A percentile compares a stretch with the other conserved stretches of the same genome.
Evolutionary conservation across 2,113 vertebrate genomes (phyloP).

Genomic region (Chaetodon auriga): DNA sequence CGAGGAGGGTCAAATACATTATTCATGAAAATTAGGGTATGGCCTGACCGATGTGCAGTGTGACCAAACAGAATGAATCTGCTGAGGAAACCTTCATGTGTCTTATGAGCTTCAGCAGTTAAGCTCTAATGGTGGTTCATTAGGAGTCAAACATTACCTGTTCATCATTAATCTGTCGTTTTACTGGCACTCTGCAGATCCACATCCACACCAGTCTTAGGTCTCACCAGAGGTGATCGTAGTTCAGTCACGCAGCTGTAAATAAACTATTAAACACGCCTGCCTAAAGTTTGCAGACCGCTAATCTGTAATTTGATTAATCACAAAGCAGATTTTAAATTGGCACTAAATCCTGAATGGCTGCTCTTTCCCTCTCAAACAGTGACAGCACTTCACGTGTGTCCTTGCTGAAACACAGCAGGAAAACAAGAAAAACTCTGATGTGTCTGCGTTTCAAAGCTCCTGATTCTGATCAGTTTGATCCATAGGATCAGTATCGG

Average conservation of each 20-base stretch:
- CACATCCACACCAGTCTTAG: background rate
- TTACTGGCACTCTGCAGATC: background rate
- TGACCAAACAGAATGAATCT: conserved; percentile 30
- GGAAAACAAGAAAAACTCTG: background rate
- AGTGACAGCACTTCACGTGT: background rate
- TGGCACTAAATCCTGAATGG: background rate
- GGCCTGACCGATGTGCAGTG: background rate
- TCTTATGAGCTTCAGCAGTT: conserved; percentile 17
- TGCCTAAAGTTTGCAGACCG: background rate
- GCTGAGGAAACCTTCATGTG: conserved; percentile 23
- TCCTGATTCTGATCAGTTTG: conserved; percentile 2
- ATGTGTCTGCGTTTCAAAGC: background rate
- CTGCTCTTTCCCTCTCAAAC: background rate
- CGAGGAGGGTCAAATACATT: conserved; percentile 9
- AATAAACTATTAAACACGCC: background rate
- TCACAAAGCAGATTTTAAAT: background rate
- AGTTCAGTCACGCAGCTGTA: background rate
- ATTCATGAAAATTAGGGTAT: conserved; percentile 1
- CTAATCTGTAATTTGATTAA: background rate
- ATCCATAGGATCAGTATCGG: conserved; percentile 1
- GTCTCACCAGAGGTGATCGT: background rate
- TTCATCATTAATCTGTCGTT: conserved; percentile 34
- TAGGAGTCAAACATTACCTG: conserved; percentile 14
- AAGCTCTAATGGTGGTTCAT: conserved; percentile 19
- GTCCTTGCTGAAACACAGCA: background rate